Evolutionary conservation across 1,140 invertebrate genomes (phyloP), one percentile per base, ranked within the genome.

Genomic region (Tetramorium parvispinum): DNA sequence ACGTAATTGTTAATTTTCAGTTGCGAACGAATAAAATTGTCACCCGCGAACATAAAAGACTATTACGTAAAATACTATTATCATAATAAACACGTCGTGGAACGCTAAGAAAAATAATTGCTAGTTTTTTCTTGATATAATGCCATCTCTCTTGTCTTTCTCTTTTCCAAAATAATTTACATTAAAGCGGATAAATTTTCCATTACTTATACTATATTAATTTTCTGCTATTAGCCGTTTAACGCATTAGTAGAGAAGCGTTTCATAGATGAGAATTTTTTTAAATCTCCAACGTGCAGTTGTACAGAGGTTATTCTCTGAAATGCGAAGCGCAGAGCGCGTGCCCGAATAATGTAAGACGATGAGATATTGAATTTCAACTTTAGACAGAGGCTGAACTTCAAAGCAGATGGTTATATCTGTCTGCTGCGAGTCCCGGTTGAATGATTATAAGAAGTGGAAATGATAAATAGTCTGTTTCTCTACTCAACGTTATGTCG

Each of bases 321-420:
- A 27, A 40, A 46, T 61, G 40, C 24, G 21, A 63, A 43, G 24
- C 40, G 37, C 55, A 61, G 11, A 59, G 37, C 32, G n/a, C 53
- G 37, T 43, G 37, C 21, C 4, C 21, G 16, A 77, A 77, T 77
- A 77, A 63, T 77, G 46, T 77, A 59, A 76, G 13, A 61, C 27
- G 40, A 77, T 77, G 21, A 59, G 37, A 77, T 46, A 61, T 77
- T 61, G 75, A 77, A 46, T 77, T 77, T 77, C 40, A 63, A 40
- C 40, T 61, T 46, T 40, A 63, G 70, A 73, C 27, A 73, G 37
- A 61, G 7, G 55, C 75, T 24, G 40, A 40, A 63, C 40, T 63
- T 77, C 18, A 46, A 77, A 77, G 21, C 11, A 46, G 5, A n/a
- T 4, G 21, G 10, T 24, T 71, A 11, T 71, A 51, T 51, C 73